Percentiles rank a stretch among this genome's conserved stretches.
These are phyloP conservation scores for Calameuta idolon DNA, from an alignment of 2,888 invertebrate genomes.

Conservation along the genomic window DNA sequence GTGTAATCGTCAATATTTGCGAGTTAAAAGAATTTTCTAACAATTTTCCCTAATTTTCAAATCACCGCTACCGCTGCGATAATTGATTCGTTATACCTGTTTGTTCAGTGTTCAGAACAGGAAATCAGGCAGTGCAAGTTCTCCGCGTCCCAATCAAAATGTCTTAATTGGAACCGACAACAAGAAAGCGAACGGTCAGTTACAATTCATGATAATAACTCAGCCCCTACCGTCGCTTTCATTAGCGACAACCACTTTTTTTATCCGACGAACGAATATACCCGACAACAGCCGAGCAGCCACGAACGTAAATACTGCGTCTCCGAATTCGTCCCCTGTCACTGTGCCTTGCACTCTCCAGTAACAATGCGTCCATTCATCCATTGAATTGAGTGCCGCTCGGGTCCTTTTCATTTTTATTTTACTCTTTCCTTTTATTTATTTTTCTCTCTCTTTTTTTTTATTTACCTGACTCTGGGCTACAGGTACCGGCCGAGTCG, in stretches of 20 bases:
- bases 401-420: conserved; percentile 8
- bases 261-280: background rate
- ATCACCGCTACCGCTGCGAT: background rate
- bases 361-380: conserved; percentile 52
- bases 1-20: background rate
- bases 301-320: conserved; percentile 36
- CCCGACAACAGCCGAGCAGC: conserved; percentile 2
- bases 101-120: background rate
- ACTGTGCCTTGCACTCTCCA: conserved; percentile 30
- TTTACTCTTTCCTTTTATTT: conserved; percentile 12
- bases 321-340: conserved; percentile 31
- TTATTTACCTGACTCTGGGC: background rate
- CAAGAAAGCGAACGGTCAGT: conserved; percentile 46
- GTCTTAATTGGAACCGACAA: conserved; percentile 55
- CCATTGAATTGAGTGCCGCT: conserved; percentile 39
- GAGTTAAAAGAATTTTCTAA: background rate
- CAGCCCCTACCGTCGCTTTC: background rate
- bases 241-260: conserved; percentile 10
- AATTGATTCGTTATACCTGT: background rate
- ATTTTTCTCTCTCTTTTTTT: conserved; percentile 22
- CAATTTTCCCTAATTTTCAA: background rate
- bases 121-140: background rate
- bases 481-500: background rate
- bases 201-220: background rate
- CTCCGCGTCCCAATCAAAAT: conserved; percentile 31